Base-by-base conservation (phyloP, 2,888 invertebrate genomes). In the Tipula unca region DNA sequence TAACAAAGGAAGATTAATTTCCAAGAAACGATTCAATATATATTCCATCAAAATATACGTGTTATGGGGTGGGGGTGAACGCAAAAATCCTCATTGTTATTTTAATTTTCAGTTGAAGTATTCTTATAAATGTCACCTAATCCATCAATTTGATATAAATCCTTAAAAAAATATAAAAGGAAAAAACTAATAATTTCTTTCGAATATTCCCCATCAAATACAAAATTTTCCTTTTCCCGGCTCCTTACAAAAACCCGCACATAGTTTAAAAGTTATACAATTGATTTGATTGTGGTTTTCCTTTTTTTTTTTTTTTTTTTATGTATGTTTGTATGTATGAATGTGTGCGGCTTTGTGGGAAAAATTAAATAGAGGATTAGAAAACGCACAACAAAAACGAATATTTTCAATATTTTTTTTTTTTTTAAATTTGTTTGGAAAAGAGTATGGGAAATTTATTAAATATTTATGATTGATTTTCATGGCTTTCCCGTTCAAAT, bases 391-490 rank as follows among this genome's bases (percentile, higher is more conserved):
- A 69, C 69, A 69, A 69, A 69, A 69, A 69, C 5, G 25, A 69
- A 32, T 32, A 69, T 69, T 69, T 69, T 69, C 69, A 25, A 69
- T 48, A 48, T 48, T 48, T 10, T 69, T 54, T 54, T 54, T 42
- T 42, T 14, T 13, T 42, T 48, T 48, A 17, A 48, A 69, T 25
- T 6, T 69, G 69, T 69, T 69, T 69, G 69, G 25, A 69, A 10
- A 69, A 25, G 69, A 69, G 69, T 69, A 25, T 69, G 20, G 69
- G 25, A 69, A 69, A 25, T 25, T 69, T 69, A 69, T 69, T 69
- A 69, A 69, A 69, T 69, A 69, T 69, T 69, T 69, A 69, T 69
- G 69, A 69, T 69, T 69, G 69, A 69, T 69, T 54, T 69, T 69
- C 69, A 69, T 69, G 25, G 69, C 69, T 69, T 69, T 69, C 25